A percentile compares a stretch with the other conserved stretches of the same genome.
Conservation (phyloP, 2,797 vertebrate species). For the Oophaga sylvatica region DNA sequence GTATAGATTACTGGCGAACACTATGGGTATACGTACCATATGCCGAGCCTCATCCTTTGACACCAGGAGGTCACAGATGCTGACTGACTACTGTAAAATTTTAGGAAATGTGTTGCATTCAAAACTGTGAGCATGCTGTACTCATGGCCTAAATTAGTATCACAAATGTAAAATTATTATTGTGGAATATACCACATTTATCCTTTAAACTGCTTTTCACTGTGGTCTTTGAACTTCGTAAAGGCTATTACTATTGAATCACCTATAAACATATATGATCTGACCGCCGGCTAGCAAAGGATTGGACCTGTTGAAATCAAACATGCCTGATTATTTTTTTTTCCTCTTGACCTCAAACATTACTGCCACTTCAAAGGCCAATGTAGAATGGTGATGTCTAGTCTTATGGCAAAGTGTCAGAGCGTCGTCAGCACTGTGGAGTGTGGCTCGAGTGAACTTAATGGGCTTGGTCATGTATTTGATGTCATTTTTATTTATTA, state of each 20-base stretch:
- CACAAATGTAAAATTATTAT: not conserved
- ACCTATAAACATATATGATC: not conserved
- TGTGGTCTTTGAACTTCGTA: not conserved
- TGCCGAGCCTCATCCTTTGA: slow-evolving; percentile 32
- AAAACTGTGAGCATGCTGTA: not conserved
- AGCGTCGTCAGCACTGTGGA: too few species aligned
- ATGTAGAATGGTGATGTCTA: not conserved
- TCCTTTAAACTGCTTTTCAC: not conserved
- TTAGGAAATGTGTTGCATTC: not conserved
- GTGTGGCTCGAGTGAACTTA: too few species aligned
- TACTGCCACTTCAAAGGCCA: not conserved
- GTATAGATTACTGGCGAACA: slow-evolving; percentile 37
- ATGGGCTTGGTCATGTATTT: too few species aligned
- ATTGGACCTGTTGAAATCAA: not conserved
- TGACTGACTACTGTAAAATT: not conserved
- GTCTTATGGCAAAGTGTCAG: too few species aligned
- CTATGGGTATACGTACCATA: slow-evolving; percentile 12
- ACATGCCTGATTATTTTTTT: not conserved
- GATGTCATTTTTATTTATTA: too few species aligned
- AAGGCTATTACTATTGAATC: not conserved
- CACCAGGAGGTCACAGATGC: slow-evolving; percentile 1
- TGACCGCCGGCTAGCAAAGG: not conserved
- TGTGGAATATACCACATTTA: not conserved
- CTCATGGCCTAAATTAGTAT: not conserved
- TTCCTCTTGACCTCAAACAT: not conserved